Evolutionary conservation across 23 tunicate genomes (phyloP), one percentile per base, ranked within the genome.

Genomic region (Styela clava): DNA sequence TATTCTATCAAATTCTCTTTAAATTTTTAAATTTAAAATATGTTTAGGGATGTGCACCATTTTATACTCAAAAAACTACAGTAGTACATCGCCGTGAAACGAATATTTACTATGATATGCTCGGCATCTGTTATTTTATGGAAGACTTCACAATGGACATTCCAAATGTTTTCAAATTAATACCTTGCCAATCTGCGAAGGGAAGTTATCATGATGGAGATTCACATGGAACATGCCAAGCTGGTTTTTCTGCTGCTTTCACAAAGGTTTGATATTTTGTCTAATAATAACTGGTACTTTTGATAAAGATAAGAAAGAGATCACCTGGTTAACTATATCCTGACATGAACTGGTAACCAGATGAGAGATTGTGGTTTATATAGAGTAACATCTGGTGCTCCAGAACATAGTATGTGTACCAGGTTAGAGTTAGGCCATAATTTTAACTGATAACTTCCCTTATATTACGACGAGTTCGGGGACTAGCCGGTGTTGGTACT

Each of bases 41-140:
- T n/a, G n/a, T n/a, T n/a, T n/a, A 91, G 97, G 73, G 81, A 1
- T 91, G 97, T 79, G 97, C 91, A 16, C 97, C 97, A 1, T 44
- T 73, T 36, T 91, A 76, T 28, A 67, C 97, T 16, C 87, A 91
- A 23, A 34, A 7, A 34, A 71, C 84, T 25, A 29, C 28, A 44
- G 67, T 34, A 22, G 34, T 23, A 1, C 5, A 30, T 32, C n/a
- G 2, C 26, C 16, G 27, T 35, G 65, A 31, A 76, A 16, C 12
- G 21, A 44, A n/a, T 7, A 36, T 16, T 51, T 76, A 28, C 29
- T 86, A 62, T 73, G 86, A 83, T 76, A 85, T 88, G 37, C 63
- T 83, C 23, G 97, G 97, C 3, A 74, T 84, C 27, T 91, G 97
- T 68, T 91, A 91, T 64, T 84, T 69, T 34, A 44, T 74, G 21